Base-by-base conservation (phyloP, 2,888 invertebrate genomes). In the Drosophila formosana region DNA sequence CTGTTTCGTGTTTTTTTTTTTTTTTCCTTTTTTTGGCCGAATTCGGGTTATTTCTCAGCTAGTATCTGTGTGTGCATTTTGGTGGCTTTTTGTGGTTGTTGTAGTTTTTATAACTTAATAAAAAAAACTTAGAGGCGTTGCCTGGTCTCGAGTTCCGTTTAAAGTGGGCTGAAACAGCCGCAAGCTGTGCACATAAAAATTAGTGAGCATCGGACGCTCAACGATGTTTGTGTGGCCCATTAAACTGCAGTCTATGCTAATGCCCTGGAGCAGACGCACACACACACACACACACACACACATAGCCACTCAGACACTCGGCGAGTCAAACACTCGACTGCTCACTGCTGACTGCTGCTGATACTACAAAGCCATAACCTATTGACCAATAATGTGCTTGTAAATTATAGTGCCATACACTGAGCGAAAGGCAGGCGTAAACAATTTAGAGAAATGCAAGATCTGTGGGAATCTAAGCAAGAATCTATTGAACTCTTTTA, bases 41-140 rank as follows among this genome's bases (percentile, higher is more conserved):
- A 65, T 74, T 75, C 68, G 61, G 55, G 45, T 74, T 62, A 47
- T 51, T 75, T 73, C 65, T 49, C 74, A 73, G 63, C 56, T 41
- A 34, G 18, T 18, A 18, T 18, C 18, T 61, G 37, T 55, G 23
- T 55, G 55, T 55, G 61, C 30, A 43, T 46, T 57, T 47, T 45
- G 43, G 45, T 45, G 13, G 39, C 34, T 32, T 30, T 26, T 39
- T 23, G 8, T 39, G 32, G 46, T 55, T 64, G 11, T n/a, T 53
- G 43, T 39, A 34, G 28, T 70, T 88, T 86, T 86, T 88, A 85
- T 86, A 88, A 85, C 83, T 83, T 80, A 88, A 83, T 83, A 87
- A 83, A 72, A 30, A 87, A 72, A 47, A 57, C 56, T 66, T 30
- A 65, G 61, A 71, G 82, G 73, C 78, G 76, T 76, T 78, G 78